These are phyloP conservation scores for Tigriopus californicus DNA, from an alignment of 2,888 invertebrate genomes.

Conservation along the genomic window DNA sequence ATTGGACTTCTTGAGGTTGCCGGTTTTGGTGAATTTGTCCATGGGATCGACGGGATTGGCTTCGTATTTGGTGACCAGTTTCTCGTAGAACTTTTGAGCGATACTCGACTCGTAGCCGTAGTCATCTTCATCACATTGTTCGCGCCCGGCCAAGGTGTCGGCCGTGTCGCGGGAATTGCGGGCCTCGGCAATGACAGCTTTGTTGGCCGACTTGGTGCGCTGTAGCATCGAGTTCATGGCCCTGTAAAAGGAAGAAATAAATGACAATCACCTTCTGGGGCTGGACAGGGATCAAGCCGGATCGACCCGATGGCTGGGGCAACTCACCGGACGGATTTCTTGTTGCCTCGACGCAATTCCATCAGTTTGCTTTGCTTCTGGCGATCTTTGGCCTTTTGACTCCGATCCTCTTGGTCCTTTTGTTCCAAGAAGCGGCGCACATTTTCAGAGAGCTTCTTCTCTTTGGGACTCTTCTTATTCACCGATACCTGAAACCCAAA, in stretches of 20 bases:
- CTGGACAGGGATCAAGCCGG: no score
- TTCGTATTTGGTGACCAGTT: constrained; percentile 61
- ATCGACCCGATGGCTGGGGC: no score
- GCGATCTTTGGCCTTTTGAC: neutral
- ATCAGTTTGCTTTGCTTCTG: constrained; percentile 28
- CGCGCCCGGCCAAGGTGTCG: constrained; percentile 42
- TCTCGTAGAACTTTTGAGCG: constrained; percentile 56
- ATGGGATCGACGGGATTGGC: constrained; percentile 27
- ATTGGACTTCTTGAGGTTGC: constrained; percentile 5
- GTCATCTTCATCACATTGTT: constrained; percentile 73
- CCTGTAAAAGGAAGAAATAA: no score
- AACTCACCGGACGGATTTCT: constrained; percentile 51
- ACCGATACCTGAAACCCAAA: no score
- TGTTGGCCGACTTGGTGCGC: constrained; percentile 71
- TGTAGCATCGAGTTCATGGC: neutral
- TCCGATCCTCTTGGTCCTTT: constrained; percentile 9
- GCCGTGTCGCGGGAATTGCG: constrained; percentile 33
- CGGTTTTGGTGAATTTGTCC: constrained; percentile 18
- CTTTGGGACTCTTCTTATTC: neutral
- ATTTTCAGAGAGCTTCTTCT: constrained; percentile 9
- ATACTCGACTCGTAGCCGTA: constrained; percentile 74
- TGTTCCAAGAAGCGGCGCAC: neutral
- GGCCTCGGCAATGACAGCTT: constrained; percentile 64
- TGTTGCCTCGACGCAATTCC: constrained; percentile 37
- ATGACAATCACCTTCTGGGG: no score